phyloP scores from a whole-genome alignment of 2,888 invertebrate genomes.

The Cancer borealis region DNA sequence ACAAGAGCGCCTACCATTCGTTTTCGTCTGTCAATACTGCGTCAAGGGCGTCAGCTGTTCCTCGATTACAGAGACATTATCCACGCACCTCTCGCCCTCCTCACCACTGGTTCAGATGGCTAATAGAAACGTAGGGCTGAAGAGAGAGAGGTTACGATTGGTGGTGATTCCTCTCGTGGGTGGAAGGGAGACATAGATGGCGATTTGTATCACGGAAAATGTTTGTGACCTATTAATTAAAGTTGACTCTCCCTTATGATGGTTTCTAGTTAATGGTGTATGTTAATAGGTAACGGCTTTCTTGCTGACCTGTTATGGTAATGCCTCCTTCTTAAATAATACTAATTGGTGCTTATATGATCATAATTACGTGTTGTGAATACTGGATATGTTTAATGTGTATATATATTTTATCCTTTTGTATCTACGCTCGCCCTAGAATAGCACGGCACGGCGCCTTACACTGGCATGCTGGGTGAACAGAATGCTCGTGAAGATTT shows the following conservation, averaged over 20 bases:
- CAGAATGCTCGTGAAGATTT: neutral
- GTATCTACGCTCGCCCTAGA: neutral
- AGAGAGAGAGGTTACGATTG: neutral
- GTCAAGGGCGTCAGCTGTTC: slow-evolving; percentile 61
- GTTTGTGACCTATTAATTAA: neutral
- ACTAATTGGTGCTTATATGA: neutral
- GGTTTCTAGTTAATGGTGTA: neutral
- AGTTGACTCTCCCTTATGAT: neutral
- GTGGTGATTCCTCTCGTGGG: neutral
- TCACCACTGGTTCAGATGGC: neutral
- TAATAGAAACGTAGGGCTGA: neutral
- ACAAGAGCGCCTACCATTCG: slow-evolving; percentile 31
- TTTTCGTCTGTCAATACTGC: slow-evolving; percentile 64
- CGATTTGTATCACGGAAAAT: neutral
- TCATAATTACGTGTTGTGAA: neutral
- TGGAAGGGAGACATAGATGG: neutral
- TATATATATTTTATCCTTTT: neutral
- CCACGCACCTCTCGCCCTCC: neutral
- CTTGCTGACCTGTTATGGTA: neutral
- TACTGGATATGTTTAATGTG: neutral
- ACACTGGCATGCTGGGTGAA: neutral
- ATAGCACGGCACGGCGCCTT: neutral
- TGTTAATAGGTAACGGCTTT: neutral
- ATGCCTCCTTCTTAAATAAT: neutral
- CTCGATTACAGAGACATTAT: slow-evolving; percentile 67